Base-by-base conservation (phyloP, 1,140 invertebrate species). In the Pantala flavescens region DNA sequence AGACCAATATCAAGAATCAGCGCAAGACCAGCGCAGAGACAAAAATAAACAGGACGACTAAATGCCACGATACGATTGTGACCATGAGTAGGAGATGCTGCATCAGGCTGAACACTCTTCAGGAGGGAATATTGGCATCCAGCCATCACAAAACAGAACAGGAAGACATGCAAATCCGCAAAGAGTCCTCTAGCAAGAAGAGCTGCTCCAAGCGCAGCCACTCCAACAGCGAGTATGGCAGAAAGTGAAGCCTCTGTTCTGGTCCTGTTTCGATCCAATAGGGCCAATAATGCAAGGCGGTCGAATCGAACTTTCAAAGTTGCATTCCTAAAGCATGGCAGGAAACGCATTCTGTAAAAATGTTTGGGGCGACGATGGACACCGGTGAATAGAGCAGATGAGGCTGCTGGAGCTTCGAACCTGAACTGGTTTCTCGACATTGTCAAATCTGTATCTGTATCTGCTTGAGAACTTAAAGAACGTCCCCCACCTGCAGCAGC, bases 81-180 rank as follows among this genome's bases (percentile, higher is more conserved):
- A 1, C 98, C 97, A 83, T 99, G 97, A 19, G 97, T 97, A 0
- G 98, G 97, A 7, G 97, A 99, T 0, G 97, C 93, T 0, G 97
- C 96, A 84, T 99, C 98, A 0, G 98, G 98, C 81, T 99, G 98
- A 5, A 99, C 98, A 82, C 96, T 98, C 84, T 99, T 99, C 19
- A 99, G 84, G 71, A 99, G 84, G 0, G 97, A 99, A 83, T 99
- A 99, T 82, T 99, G 97, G 81, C 95, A 97, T 12, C 95, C 91
- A 14, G 97, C 97, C 71, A 98, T 96, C 24, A 98, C 93, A 78
- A 98, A 95, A 84, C 97, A 98, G 82, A 99, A 97, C 76, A 98
- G 85, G 83, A 99, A 95, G 7, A 97, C 92, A 78, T 90, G 93
- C 49, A 98, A 88, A 82, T 99, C 97, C 78, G 90, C 89, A 83